These are phyloP conservation scores for Cyanistes caeruleus DNA, from an alignment of 2,113 vertebrate genomes.

Conservation along the genomic window DNA sequence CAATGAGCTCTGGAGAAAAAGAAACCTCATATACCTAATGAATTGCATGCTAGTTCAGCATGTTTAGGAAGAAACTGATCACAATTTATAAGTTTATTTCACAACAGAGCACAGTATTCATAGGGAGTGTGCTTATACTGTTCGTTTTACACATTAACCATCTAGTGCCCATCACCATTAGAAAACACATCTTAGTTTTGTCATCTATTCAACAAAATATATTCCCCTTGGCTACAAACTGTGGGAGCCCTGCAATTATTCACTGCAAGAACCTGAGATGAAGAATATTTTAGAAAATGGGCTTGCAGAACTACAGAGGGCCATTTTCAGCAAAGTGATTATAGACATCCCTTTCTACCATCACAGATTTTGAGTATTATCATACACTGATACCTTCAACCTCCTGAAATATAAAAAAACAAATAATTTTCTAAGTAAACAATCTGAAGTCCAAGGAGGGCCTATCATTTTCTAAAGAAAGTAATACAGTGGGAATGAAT, in stretches of 20 bases:
- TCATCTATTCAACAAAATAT: background rate
- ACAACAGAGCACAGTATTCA: background rate
- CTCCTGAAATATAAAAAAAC: background rate
- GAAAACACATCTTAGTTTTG: background rate
- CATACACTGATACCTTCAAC: background rate
- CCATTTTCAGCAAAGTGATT: background rate
- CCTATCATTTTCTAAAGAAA: background rate
- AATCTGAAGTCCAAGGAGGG: background rate
- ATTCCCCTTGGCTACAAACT: background rate
- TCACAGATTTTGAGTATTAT: background rate
- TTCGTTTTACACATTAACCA: background rate
- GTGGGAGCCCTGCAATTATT: background rate
- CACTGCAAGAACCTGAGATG: background rate
- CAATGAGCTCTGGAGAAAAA: background rate
- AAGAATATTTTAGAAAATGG: background rate
- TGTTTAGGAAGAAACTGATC: slow-evolving; percentile 7
- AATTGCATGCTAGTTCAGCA: slow-evolving; percentile 22
- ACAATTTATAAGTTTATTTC: background rate
- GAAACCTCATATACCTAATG: slow-evolving; percentile 9
- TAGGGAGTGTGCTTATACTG: background rate
- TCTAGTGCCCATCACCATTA: background rate
- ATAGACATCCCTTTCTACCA: fast-evolving
- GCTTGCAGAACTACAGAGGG: background rate
- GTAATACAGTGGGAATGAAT: background rate
- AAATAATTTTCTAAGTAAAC: background rate